These are phyloP conservation scores for Pitta sordida DNA, from an alignment of 2,113 vertebrate genomes.

Conservation along the genomic window DNA sequence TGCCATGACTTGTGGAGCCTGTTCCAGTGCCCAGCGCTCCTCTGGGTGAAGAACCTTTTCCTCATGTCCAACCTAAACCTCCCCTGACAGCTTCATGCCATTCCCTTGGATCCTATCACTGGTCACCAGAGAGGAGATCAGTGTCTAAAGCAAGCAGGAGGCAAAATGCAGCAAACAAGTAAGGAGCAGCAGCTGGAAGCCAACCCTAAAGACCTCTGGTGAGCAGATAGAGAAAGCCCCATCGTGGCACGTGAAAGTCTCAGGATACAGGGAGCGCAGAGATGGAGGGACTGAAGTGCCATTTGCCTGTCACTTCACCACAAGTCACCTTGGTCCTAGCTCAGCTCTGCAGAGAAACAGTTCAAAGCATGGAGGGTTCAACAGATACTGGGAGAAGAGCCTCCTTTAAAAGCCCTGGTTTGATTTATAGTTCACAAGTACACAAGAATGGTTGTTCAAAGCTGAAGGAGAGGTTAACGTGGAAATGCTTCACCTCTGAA, in stretches of 20 bases:
- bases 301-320: background rate
- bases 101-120: background rate
- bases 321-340: background rate
- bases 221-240: background rate
- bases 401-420: background rate
- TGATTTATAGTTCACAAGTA: conserved; percentile 36
- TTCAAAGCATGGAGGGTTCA: background rate
- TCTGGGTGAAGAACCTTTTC: background rate
- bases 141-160: background rate
- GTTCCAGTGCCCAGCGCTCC: background rate
- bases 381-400: background rate
- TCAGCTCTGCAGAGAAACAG: background rate
- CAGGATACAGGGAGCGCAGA: background rate
- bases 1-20: background rate
- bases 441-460: background rate
- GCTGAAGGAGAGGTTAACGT: conserved; percentile 35
- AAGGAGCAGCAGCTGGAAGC: background rate
- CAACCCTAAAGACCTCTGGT: rapidly evolving
- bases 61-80: background rate
- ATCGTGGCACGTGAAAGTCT: background rate
- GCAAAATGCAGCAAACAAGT: background rate
- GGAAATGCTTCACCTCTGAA: conserved; percentile 13
- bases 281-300: background rate
- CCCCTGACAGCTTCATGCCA: background rate
- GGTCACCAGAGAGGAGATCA: background rate